Evolutionary conservation across 2,113 vertebrate genomes (phyloP), one percentile per base, ranked within the genome.

Genomic region (Acanthisitta chloris): DNA sequence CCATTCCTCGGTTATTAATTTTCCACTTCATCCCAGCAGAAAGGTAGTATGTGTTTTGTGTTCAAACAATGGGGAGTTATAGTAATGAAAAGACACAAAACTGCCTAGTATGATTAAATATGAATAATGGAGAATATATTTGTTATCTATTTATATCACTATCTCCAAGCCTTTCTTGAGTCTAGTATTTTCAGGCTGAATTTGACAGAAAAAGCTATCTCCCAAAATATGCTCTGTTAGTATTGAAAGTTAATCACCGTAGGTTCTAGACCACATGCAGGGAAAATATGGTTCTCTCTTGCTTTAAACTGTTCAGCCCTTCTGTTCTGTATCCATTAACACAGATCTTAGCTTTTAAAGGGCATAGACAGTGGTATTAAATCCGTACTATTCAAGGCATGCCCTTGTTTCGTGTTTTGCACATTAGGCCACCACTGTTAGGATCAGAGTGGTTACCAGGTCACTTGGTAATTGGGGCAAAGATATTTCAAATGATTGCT

Each of bases 381-480:
- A 91, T 92, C 94, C 45, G 26, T 74, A 52, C 78, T 48, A 59
- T 65, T 94, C 64, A 87, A 95, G 74, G 80, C 65, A 79, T 91
- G 85, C 29, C 67, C 57, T 88, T 96, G 57, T 90, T 90, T 59
- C 1, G 0, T 71, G 84, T 73, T 95, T 81, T 90, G 86, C 88
- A 88, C 79, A 40, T 91, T 91, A 94, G 89, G 79, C 76, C 69
- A 93, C 69, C 52, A 25, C 70, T 82, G 46, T 36, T 73, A 70
- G 91, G 91, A 95, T 92, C 89, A 65, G 85, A 90, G 69, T 66
- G 71, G 83, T 96, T 96, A 94, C 84, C 78, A 93, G 96, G 92
- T 97, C 96, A 97, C 70, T 93, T 97, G 95, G 95, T 96, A 97
- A 96, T 67, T 96, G 93, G 96, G 96, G 77, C 97, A 96, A 88